Conservation (phyloP, 92 coral and sea anemone genomes). For the Pocillopora meandrina region DNA sequence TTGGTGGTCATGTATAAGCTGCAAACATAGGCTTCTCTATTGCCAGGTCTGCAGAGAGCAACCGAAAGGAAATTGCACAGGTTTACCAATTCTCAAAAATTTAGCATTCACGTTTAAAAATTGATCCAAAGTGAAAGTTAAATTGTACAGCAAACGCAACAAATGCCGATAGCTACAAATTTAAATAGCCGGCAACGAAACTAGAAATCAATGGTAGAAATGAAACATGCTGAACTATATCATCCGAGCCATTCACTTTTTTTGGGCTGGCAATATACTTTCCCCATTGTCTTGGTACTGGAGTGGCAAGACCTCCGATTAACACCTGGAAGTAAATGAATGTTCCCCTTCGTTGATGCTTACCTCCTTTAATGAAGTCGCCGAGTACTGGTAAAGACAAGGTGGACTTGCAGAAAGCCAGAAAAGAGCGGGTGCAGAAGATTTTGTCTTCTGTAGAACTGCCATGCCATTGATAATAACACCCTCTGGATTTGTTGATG, state of each 20-base stretch:
- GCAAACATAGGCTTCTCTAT: background rate
- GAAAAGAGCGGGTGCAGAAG: conserved; percentile 36
- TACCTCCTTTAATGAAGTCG: conserved; percentile 41
- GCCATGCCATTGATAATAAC: conserved; percentile 50
- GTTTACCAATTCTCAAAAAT: conserved; percentile 40
- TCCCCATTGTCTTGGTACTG: conserved; percentile 24
- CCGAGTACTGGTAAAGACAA: conserved; percentile 37
- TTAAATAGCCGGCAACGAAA: conserved; percentile 45
- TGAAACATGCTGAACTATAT: conserved; percentile 6
- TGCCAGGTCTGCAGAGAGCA: conserved; percentile 33
- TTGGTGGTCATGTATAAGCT: too few species aligned
- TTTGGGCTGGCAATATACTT: conserved; percentile 52
- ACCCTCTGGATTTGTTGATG: conserved; percentile 35
- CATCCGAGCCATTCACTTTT: conserved; percentile 33
- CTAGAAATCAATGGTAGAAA: background rate
- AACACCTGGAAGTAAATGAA: conserved; percentile 26
- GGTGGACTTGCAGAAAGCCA: background rate
- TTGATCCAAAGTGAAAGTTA: too few species aligned
- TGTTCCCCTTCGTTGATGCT: conserved; percentile 50
- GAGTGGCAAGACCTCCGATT: conserved; percentile 49
- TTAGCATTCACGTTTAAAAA: conserved; percentile 27
- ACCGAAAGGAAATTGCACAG: conserved; percentile 47
- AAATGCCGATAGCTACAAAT: conserved; percentile 18
- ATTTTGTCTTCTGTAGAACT: conserved; percentile 38
- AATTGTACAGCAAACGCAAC: conserved; percentile 16